A percentile compares a stretch with the other conserved stretches of the same genome.
Evolutionary conservation across 2,888 invertebrate species (phyloP).

Genomic region (Dynastes maya): DNA sequence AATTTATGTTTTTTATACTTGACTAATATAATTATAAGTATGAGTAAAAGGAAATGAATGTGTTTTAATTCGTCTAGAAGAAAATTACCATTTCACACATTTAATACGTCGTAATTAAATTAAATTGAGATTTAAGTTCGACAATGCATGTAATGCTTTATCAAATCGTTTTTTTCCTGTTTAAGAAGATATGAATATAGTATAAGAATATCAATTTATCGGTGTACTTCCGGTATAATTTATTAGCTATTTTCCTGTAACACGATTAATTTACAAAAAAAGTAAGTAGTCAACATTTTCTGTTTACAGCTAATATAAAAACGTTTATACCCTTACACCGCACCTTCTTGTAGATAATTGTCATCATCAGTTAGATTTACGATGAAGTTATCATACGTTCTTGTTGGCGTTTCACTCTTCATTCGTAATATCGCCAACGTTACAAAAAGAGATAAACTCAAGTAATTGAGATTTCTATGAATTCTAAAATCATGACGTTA

Average conservation of each 20-base stretch:
- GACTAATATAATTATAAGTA: constrained; percentile 10
- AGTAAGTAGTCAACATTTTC: too few relatives aligned
- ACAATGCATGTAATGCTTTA: neutral
- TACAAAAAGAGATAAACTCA: neutral
- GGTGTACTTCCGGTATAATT: neutral
- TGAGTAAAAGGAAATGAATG: too few relatives aligned
- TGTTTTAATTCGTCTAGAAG: neutral
- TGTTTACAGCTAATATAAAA: too few relatives aligned
- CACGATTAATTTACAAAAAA: too few relatives aligned
- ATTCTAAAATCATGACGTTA: neutral
- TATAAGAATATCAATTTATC: neutral
- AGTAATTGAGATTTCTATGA: neutral
- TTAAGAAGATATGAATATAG: constrained; percentile 5
- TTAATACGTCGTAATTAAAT: too few relatives aligned
- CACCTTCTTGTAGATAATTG: too few relatives aligned
- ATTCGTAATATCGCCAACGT: neutral
- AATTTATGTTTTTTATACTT: constrained; percentile 27
- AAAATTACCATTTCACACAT: neutral
- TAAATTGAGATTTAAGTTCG: too few relatives aligned
- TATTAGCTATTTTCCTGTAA: too few relatives aligned
- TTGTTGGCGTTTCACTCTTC: neutral
- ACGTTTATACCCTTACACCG: too few relatives aligned
- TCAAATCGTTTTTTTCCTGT: constrained; percentile 16
- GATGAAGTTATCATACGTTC: neutral
- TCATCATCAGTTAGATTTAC: too few relatives aligned